Percentiles rank a stretch among this genome's conserved stretches.
Evolutionary conservation across 2,113 vertebrate genomes (phyloP).

Genomic region (human (Homo sapiens)): DNA sequence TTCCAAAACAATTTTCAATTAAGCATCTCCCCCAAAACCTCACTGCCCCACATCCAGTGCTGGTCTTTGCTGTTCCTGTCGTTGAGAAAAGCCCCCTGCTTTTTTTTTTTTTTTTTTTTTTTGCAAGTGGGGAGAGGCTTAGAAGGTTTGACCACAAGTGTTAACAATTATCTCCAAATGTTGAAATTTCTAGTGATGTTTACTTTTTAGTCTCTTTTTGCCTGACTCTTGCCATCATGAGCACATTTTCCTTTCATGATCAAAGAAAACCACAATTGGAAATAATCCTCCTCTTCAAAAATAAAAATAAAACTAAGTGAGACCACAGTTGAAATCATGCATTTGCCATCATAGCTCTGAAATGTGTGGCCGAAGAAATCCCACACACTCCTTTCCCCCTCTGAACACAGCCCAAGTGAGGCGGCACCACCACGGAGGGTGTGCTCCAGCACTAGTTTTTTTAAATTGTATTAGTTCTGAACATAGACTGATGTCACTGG

Average conservation of each 20-base stretch:
- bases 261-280: constrained; percentile 23
- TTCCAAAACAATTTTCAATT: not conserved
- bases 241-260: not conserved
- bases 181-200: not conserved
- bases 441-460: fast-evolving
- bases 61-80: not conserved
- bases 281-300: not conserved
- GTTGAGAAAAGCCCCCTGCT: not conserved
- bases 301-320: not conserved
- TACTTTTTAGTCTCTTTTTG: constrained; percentile 13
- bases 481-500: not conserved
- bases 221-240: not conserved
- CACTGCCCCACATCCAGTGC: too few relatives aligned
- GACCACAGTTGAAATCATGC: not conserved
- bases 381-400: not conserved
- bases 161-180: constrained; percentile 26
- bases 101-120: not conserved
- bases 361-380: not conserved
- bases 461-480: not conserved
- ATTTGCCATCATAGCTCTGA: not conserved
- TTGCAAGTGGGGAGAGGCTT: not conserved
- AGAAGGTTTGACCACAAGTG: not conserved
- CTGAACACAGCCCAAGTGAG: not conserved
- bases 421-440: fast-evolving
- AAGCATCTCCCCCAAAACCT: not conserved